Conservation (phyloP, 1,140 invertebrate genomes). For the Galendromus occidentalis region DNA sequence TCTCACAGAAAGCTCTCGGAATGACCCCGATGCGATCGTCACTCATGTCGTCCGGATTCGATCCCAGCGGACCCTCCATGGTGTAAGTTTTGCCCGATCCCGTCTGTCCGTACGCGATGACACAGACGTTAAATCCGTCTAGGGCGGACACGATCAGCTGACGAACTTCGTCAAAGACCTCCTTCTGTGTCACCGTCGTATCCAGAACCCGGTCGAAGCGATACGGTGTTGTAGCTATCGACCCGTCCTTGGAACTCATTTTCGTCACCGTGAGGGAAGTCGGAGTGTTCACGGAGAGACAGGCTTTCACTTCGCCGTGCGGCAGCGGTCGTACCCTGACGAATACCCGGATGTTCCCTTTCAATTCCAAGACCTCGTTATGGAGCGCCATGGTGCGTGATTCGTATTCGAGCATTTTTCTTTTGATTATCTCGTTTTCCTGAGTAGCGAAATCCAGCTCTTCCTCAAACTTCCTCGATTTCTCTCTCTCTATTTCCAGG, state of each 20-base stretch:
- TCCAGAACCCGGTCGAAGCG: slow-evolving; percentile 59
- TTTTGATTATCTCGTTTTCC: background rate
- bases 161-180: slow-evolving; percentile 34
- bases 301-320: background rate
- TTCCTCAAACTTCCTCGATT: too few species aligned
- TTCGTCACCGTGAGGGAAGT: background rate
- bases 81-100: slow-evolving; percentile 72
- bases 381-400: background rate
- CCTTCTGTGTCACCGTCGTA: slow-evolving; percentile 40
- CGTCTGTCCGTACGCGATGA: slow-evolving; percentile 89
- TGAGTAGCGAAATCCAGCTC: background rate
- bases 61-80: slow-evolving; percentile 34
- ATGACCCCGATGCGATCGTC: slow-evolving; percentile 40
- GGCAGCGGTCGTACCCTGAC: background rate
- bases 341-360: background rate
- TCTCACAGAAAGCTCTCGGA: slow-evolving; percentile 50
- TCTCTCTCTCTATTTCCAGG: too few species aligned
- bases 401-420: background rate
- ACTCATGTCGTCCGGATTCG: slow-evolving; percentile 27
- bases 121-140: slow-evolving; percentile 85
- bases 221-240: slow-evolving; percentile 28
- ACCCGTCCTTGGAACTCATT: background rate
- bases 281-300: background rate
- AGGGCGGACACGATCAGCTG: slow-evolving; percentile 54
- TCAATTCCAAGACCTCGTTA: background rate